Evolutionary conservation across 1,140 invertebrate genomes (phyloP).

Genomic region (Parasteatoda tepidariorum): DNA sequence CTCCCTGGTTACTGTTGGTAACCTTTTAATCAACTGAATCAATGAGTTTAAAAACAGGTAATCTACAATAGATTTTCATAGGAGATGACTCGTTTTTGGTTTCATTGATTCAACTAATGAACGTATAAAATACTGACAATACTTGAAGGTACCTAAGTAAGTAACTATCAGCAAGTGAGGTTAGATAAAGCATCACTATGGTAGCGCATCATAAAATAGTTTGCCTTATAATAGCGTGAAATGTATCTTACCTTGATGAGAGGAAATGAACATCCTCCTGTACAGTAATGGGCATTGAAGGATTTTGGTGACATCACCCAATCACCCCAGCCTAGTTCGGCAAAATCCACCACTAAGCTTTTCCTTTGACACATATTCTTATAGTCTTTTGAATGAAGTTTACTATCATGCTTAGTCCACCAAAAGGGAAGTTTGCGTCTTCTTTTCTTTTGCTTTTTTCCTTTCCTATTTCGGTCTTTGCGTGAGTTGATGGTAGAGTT

Average conservation of each 20-base stretch:
- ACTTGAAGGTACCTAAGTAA: too few relatives aligned
- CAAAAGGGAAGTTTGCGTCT: conserved; percentile 30
- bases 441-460: conserved; percentile 2
- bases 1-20: too few relatives aligned
- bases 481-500: neutral
- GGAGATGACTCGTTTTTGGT: too few relatives aligned
- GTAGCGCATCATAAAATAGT: too few relatives aligned
- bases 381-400: conserved; percentile 15
- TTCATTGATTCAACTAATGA: too few relatives aligned
- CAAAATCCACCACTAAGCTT: conserved; percentile 92
- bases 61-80: too few relatives aligned
- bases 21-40: too few relatives aligned
- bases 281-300: conserved; percentile 91
- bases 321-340: conserved; percentile 95
- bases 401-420: conserved; percentile 37
- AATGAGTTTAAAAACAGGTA: too few relatives aligned
- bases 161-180: too few relatives aligned
- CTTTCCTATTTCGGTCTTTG: neutral
- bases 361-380: conserved; percentile 79
- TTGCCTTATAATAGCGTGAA: neutral
- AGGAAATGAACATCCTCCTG: conserved; percentile 83
- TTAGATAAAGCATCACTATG: too few relatives aligned
- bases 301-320: conserved; percentile 96
- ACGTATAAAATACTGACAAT: too few relatives aligned
- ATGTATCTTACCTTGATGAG: conserved; percentile 30